Base-by-base conservation (phyloP, 2,888 invertebrate species). In the Eupithecia pulchellata region DNA sequence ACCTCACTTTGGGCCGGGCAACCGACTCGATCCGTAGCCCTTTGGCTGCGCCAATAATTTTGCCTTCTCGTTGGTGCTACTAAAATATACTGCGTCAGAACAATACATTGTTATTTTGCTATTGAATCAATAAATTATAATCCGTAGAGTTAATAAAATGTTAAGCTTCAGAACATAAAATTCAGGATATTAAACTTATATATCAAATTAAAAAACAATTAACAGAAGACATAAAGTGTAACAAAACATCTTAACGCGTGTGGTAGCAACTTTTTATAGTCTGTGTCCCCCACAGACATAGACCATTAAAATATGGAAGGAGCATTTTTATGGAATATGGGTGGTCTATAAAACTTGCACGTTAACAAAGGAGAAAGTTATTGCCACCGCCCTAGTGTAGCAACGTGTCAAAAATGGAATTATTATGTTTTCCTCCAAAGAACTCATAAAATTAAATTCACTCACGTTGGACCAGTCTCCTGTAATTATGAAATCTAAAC, bases 251-350 rank as follows among this genome's bases (percentile, higher is more conserved):
- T 69, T 64, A 58, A 42, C 77, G 76, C 72, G 71, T 64, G 77
- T 65, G 78, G 81, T 81, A 79, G 81, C 77, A 79, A 76, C 81
- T 83, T 85, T 85, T 85, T 84, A 81, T 81, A 83, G 81, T 80
- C 77, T 79, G 81, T 77, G 82, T 84, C 85, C 81, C 81, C 81
- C 83, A 76, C 81, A 78, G 73, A 79, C 79, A 79, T 81, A 79
- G 77, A 81, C 78, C 76, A 79, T 74, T 77, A 76, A 79, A 81
- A 77, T 77, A 78, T 76, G 67, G 70, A 64, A 68, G 72, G 73
- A 77, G 68, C 58, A 63, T 69, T 81, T 82, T 79, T 76, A 80
- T 77, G 65, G 73, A 76, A 76, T 75, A 72, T 73, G 73, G 75
- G 72, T 67, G 66, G 66, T 68, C 70, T 65, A 68, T 68, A 71